Percentiles rank a stretch among this genome's conserved stretches.
phyloP scores from a whole-genome alignment of 1,140 invertebrate species.

The Leguminivora glycinivorella region DNA sequence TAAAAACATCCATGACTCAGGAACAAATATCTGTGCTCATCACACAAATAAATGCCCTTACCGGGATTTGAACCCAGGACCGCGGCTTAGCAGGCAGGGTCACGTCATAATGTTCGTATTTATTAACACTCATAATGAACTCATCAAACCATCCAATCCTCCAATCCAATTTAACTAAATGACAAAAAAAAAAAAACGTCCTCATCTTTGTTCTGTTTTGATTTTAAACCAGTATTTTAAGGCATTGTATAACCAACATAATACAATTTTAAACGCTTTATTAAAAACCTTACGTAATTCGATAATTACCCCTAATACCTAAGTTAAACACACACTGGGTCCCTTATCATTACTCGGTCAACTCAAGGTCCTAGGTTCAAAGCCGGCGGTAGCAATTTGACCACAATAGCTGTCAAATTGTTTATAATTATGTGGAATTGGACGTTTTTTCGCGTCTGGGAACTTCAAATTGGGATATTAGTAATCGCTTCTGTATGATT shows the following conservation, averaged over 20 bases:
- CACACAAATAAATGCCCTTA: too few relatives aligned
- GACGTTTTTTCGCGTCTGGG: constrained; percentile 9
- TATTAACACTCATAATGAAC: too few relatives aligned
- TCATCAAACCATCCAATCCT: too few relatives aligned
- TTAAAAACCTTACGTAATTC: not conserved
- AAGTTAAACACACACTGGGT: not conserved
- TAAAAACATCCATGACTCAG: too few relatives aligned
- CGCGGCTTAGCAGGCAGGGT: too few relatives aligned
- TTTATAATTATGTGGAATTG: constrained; percentile 2
- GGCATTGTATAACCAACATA: not conserved
- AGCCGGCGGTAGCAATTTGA: constrained; percentile 18
- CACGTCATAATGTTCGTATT: too few relatives aligned
- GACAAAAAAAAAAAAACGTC: too few relatives aligned
- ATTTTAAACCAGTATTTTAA: not conserved
- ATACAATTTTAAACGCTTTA: not conserved
- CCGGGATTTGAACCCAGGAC: too few relatives aligned
- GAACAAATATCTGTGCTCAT: too few relatives aligned
- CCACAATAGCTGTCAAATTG: constrained; percentile 14
- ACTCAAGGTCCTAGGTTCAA: constrained; percentile 35
- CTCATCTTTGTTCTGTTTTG: too few relatives aligned
- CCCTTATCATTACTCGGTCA: constrained; percentile 29
- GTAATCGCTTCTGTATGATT: constrained; percentile 16
- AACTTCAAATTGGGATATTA: constrained; percentile 2
- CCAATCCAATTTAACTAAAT: too few relatives aligned
- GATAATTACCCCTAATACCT: not conserved